Conservation (phyloP, 2,888 invertebrate genomes). For the Athetis lepigone region DNA sequence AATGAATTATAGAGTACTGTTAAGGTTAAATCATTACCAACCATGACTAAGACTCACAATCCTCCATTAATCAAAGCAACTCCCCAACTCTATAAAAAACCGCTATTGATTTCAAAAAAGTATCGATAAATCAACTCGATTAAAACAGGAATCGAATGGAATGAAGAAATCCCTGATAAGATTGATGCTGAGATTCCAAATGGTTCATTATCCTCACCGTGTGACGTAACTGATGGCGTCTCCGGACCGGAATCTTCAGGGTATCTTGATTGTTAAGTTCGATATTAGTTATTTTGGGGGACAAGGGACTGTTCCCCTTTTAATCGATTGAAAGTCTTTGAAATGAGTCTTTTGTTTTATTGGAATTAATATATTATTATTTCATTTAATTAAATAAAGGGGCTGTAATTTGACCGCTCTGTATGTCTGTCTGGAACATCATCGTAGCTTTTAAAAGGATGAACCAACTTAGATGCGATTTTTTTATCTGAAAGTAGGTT, state of each 20-base stretch:
- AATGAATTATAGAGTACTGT: too few relatives aligned
- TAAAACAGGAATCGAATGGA: conserved; percentile 65
- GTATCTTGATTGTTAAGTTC: conserved; percentile 56
- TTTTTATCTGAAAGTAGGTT: too few relatives aligned
- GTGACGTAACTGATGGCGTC: conserved; percentile 58
- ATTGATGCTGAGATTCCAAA: conserved; percentile 74
- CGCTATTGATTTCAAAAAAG: conserved; percentile 48
- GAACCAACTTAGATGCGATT: too few relatives aligned
- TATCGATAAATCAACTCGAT: conserved; percentile 64
- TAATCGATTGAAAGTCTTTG: conserved; percentile 13
- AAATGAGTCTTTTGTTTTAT: too few relatives aligned
- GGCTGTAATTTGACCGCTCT: too few relatives aligned
- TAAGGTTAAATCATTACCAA: too few relatives aligned
- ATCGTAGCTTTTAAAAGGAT: too few relatives aligned
- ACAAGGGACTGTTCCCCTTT: not conserved
- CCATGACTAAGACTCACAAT: not conserved
- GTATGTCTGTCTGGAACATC: too few relatives aligned
- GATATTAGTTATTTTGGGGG: conserved; percentile 43
- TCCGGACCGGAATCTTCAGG: conserved; percentile 34
- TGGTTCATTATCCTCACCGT: conserved; percentile 74
- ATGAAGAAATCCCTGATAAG: conserved; percentile 71
- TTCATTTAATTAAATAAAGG: too few relatives aligned
- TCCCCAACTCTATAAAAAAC: conserved; percentile 10
- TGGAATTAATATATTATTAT: too few relatives aligned
- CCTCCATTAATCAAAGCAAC: conserved; percentile 20